Percentiles rank a stretch among this genome's conserved stretches.
Conservation (phyloP, 1,140 invertebrate genomes). For the Bombus confusus region DNA sequence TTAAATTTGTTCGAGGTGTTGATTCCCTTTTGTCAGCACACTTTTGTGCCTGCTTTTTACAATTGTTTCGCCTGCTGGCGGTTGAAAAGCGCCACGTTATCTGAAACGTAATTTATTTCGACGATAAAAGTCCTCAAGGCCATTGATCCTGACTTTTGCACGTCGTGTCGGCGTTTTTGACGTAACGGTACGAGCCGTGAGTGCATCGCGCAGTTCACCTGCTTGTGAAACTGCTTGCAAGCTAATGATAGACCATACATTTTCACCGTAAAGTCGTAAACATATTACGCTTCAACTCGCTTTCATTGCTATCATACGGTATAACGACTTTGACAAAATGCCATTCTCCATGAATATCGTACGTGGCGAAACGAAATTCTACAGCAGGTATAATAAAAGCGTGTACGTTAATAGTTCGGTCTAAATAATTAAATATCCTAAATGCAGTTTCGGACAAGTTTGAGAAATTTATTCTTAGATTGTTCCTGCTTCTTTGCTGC, state of each 20-base stretch:
- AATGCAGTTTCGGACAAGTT: background rate
- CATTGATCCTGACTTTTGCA: conserved; percentile 57
- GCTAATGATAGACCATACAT: conserved; percentile 52
- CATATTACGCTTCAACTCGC: background rate
- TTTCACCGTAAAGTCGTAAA: conserved; percentile 38
- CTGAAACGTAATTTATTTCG: conserved; percentile 56
- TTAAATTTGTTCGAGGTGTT: conserved; percentile 49
- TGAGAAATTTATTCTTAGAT: background rate
- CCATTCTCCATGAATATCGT: background rate
- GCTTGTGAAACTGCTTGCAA: conserved; percentile 12
- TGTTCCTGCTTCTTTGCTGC: background rate
- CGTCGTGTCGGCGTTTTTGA: background rate
- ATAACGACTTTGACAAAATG: background rate
- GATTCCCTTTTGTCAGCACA: conserved; percentile 34
- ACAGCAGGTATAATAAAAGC: background rate
- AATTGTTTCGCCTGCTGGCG: conserved; percentile 35
- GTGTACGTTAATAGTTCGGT: too few species aligned
- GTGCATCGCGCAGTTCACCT: conserved; percentile 29
- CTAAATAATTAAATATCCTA: background rate
- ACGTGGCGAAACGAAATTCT: background rate
- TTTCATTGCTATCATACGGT: background rate
- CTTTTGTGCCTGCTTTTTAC: conserved; percentile 11
- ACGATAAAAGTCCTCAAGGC: conserved; percentile 45
- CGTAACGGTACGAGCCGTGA: conserved; percentile 13
- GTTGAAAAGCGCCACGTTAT: conserved; percentile 34